Conservation (phyloP, 2,888 invertebrate species). For the Rotaria magnacalcarata region DNA sequence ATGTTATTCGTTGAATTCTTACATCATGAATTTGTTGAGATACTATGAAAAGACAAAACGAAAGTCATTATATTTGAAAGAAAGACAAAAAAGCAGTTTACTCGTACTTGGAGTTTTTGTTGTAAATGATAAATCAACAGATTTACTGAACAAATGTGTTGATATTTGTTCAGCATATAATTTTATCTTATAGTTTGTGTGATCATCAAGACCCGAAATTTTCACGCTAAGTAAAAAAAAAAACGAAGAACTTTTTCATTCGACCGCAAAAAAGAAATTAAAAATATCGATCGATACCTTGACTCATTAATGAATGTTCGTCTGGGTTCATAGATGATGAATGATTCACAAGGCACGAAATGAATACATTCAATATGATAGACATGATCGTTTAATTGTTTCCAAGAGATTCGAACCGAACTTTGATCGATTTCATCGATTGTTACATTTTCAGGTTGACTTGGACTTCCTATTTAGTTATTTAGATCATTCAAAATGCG, state of each 20-base stretch:
- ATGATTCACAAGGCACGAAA: not conserved
- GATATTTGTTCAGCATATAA: constrained; percentile 40
- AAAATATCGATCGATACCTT: not conserved
- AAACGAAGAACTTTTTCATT: too few species aligned
- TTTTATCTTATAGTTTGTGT: constrained; percentile 38
- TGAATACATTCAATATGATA: constrained; percentile 30
- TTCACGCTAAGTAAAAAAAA: not conserved
- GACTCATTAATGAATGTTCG: constrained; percentile 15
- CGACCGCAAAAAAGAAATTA: too few species aligned
- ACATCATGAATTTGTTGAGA: not conserved
- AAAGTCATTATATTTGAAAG: not conserved
- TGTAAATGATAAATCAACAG: constrained; percentile 38
- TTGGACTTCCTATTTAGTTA: constrained; percentile 34
- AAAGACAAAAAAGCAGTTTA: not conserved
- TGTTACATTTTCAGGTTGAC: constrained; percentile 44
- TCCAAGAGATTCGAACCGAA: constrained; percentile 42
- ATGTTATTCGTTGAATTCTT: not conserved
- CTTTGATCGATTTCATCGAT: constrained; percentile 43
- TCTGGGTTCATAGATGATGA: not conserved
- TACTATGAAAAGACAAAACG: not conserved
- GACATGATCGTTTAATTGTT: not conserved
- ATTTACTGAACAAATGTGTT: constrained; percentile 31
- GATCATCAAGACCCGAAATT: constrained; percentile 29
- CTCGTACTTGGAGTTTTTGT: constrained; percentile 27
- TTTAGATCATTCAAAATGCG: not conserved